Evolutionary conservation across 2,888 invertebrate genomes (phyloP), one percentile per base, ranked within the genome.

Genomic region (Altica lythri): DNA sequence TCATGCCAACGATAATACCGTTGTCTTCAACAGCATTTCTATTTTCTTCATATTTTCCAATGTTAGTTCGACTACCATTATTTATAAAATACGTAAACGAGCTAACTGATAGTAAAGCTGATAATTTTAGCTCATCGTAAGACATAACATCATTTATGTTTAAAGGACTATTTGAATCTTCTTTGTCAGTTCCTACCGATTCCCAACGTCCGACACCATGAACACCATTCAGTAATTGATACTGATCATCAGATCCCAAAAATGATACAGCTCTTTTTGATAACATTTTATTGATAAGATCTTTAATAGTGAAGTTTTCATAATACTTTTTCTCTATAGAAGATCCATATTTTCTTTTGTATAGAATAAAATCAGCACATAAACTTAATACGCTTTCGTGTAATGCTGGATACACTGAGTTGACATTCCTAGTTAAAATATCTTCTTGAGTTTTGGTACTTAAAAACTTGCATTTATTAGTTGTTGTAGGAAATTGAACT

Each of bases 321-420:
- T 85, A 85, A 17, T 84, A 67, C 0, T 77, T 12, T 68, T 70
- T 48, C 60, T 72, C 62, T 67, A 67, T 17, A 60, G 53, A 5
- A 49, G 61, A 62, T 16, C 71, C 72, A 56, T 60, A 52, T 6
- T 68, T 58, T 29, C 73, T 77, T 72, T 88, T 88, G 67, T 85
- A 82, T 55, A 84, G 81, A 44, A 88, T 75, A 72, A 86, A 88
- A 54, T 80, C 78, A 4, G 84, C 80, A 70, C 84, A 84, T 2
- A 88, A 72, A 1, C 80, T 73, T 2, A 88, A 59, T 5, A 83
- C 83, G 43, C 84, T 79, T 68, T 88, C 88, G 62, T 88, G 88
- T 57, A 88, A 78, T 1, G 88, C 59, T 0, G 88, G 87, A 70
- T 88, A 88, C 82, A 1, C 83, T 0, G 86, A 86, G 1, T 76